phyloP scores from a whole-genome alignment of 1,140 invertebrate genomes.

The Cydia pomonella region DNA sequence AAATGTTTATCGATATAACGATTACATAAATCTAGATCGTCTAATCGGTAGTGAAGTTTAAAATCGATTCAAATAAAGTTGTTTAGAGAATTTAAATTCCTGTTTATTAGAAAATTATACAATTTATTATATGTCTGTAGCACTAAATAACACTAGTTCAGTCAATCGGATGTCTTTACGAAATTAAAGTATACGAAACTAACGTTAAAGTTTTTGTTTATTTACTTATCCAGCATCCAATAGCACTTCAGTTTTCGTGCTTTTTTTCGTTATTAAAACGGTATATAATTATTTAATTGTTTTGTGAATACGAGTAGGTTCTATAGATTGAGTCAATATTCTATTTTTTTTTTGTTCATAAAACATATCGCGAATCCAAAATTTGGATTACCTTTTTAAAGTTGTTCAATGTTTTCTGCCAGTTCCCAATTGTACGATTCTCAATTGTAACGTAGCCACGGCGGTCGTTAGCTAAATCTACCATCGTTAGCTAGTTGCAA shows the following conservation, averaged over 20 bases:
- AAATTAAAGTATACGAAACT: too few species aligned
- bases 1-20: constrained; percentile 38
- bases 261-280: too few species aligned
- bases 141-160: not conserved
- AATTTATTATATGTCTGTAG: not conserved
- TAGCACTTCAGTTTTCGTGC: too few species aligned
- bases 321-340: too few species aligned
- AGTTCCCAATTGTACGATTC: not conserved
- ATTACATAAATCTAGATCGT: constrained; percentile 18
- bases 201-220: too few species aligned
- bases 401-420: not conserved
- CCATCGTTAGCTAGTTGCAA: constrained; percentile 13
- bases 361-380: too few species aligned
- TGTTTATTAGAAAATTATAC: not conserved
- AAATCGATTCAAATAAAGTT: not conserved
- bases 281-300: too few species aligned
- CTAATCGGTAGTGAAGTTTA: constrained; percentile 19
- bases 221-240: too few species aligned
- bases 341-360: too few species aligned
- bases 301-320: too few species aligned
- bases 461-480: constrained; percentile 25
- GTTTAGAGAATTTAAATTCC: not conserved
- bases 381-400: too few species aligned
- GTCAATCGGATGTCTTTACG: not conserved
- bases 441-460: not conserved